A percentile compares a stretch with the other conserved stretches of the same genome.
Conservation (phyloP, 1,140 invertebrate genomes). For the Diorhabda carinulata region DNA sequence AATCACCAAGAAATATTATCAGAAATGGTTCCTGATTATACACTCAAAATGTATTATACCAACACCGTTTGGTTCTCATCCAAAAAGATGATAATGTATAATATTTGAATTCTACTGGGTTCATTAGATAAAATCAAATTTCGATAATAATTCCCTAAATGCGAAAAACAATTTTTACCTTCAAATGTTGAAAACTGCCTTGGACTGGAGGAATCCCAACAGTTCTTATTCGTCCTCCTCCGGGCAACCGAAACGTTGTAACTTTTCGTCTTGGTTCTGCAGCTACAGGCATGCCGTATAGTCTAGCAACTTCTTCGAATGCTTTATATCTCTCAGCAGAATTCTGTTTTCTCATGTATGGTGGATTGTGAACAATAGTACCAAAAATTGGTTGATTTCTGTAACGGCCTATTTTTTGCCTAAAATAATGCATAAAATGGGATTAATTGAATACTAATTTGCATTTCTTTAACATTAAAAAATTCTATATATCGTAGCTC, state of each 20-base stretch:
- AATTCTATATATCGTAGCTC: too few relatives aligned
- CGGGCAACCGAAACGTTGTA: conserved; percentile 38
- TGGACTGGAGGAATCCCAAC: conserved; percentile 49
- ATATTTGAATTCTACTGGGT: too few relatives aligned
- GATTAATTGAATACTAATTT: neutral
- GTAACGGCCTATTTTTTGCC: conserved; percentile 35
- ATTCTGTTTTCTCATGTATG: conserved; percentile 46
- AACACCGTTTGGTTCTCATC: too few relatives aligned
- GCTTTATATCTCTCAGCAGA: conserved; percentile 44
- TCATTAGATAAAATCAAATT: too few relatives aligned
- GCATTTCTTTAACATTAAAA: too few relatives aligned
- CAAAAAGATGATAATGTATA: too few relatives aligned
- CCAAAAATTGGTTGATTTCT: conserved; percentile 57
- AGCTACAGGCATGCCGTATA: conserved; percentile 49
- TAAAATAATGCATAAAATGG: conserved; percentile 22
- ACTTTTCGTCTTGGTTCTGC: conserved; percentile 42
- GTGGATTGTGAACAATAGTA: conserved; percentile 58
- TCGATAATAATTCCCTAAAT: too few relatives aligned
- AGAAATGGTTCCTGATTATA: too few relatives aligned
- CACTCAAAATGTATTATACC: too few relatives aligned
- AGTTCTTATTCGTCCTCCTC: conserved; percentile 32
- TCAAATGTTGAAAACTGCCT: conserved; percentile 61
- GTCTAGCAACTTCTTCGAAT: conserved; percentile 50
- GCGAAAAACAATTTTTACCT: conserved; percentile 24
- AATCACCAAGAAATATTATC: too few relatives aligned